Percentiles rank a stretch among this genome's conserved stretches.
Conservation (phyloP, 2,888 invertebrate genomes). For the Rhingia campestris region DNA sequence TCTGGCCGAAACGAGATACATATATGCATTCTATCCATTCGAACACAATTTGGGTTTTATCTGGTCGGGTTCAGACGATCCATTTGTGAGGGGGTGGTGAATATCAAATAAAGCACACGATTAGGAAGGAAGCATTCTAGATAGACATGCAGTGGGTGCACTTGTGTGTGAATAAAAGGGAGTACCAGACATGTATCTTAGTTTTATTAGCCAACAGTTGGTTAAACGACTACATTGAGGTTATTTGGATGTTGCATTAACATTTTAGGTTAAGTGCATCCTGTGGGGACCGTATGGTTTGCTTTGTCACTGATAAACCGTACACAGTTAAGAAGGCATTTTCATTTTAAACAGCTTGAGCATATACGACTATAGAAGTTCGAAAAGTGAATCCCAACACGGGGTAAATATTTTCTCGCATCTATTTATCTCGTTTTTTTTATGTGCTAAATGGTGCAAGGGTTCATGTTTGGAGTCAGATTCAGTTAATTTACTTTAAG, state of each 20-base stretch:
- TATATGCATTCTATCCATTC: constrained; percentile 2
- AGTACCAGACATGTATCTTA: constrained; percentile 15
- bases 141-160: background rate
- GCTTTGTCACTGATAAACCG: no score
- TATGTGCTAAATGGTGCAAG: no score
- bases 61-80: constrained; percentile 38
- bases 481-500: no score
- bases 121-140: constrained; percentile 32
- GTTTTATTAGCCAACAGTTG: constrained; percentile 43
- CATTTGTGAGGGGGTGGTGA: background rate
- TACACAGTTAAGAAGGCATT: no score
- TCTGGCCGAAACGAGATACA: background rate
- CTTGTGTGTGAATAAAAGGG: background rate
- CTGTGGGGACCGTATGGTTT: no score
- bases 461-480: no score
- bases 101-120: constrained; percentile 30
- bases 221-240: constrained; percentile 8
- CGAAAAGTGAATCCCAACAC: no score
- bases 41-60: constrained; percentile 63
- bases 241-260: constrained; percentile 20
- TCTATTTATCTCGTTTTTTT: no score
- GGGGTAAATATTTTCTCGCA: no score
- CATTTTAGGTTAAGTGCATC: background rate
- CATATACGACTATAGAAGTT: no score
- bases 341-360: no score